phyloP scores from a whole-genome alignment of 2,888 invertebrate species.

The Blastobasis adustella region DNA sequence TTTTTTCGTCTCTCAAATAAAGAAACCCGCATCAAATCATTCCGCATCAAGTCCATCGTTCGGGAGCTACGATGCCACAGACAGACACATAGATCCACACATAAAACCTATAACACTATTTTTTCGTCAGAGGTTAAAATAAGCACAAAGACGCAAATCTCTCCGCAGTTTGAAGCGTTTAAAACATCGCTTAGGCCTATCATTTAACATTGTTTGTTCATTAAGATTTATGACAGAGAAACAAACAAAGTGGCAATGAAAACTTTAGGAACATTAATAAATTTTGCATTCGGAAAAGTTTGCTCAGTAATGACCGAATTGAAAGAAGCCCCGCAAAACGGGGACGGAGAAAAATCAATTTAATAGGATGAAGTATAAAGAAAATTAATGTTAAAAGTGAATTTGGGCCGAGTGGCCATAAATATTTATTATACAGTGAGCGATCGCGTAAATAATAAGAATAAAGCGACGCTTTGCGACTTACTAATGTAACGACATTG shows the following conservation, averaged over 20 bases:
- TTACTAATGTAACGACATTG: background rate
- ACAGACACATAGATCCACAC: too few species aligned
- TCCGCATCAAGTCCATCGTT: too few species aligned
- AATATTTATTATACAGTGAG: slow-evolving; percentile 1
- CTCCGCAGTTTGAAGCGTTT: background rate
- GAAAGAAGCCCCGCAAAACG: background rate
- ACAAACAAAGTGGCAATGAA: background rate
- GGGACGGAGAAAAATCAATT: background rate
- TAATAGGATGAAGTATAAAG: background rate
- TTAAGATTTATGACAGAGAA: background rate
- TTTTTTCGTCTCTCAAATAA: too few species aligned
- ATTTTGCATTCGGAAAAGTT: background rate
- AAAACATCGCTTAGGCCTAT: background rate
- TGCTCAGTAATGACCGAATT: background rate
- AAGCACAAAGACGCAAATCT: too few species aligned
- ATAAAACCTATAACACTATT: too few species aligned
- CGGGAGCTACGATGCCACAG: too few species aligned
- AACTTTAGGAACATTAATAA: background rate
- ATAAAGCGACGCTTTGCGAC: background rate
- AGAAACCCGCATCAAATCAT: too few species aligned
- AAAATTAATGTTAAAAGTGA: background rate
- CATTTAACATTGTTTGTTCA: background rate
- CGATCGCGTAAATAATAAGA: background rate
- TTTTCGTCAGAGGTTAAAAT: too few species aligned
- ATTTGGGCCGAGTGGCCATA: background rate